Evolutionary conservation across 2,113 vertebrate genomes (phyloP).

Genomic region (Hymenochirus boettgeri): DNA sequence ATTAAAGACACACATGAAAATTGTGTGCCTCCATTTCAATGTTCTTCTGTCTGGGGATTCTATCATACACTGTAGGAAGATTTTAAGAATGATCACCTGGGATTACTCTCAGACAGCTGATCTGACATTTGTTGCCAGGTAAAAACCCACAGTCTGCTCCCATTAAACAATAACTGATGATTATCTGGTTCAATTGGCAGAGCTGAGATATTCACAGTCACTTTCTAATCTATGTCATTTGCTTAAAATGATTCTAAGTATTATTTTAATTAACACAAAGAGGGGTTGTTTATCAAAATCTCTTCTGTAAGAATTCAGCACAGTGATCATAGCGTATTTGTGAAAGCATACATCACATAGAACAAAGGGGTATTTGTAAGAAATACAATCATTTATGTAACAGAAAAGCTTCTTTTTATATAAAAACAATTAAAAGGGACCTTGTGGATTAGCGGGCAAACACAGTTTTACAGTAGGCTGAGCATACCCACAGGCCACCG

Average conservation of each 20-base stretch:
- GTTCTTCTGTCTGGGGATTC: neutral
- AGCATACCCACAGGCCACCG: too few species aligned
- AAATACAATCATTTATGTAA: too few species aligned
- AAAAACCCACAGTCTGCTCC: conserved; percentile 33
- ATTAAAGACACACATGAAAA: neutral
- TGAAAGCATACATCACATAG: conserved; percentile 25
- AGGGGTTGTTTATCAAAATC: conserved; percentile 36
- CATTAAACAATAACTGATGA: conserved; percentile 15
- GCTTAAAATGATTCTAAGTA: conserved; percentile 35
- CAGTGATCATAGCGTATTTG: conserved; percentile 31
- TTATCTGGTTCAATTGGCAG: conserved; percentile 40
- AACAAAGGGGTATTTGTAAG: conserved; percentile 14
- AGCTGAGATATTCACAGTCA: conserved; percentile 27
- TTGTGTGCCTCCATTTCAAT: neutral
- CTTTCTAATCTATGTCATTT: conserved; percentile 39
- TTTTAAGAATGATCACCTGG: conserved; percentile 5
- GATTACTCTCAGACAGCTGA: conserved; percentile 28
- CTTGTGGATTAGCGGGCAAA: too few species aligned
- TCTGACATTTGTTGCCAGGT: conserved; percentile 30
- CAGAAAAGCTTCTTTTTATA: too few species aligned
- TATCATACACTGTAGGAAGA: neutral
- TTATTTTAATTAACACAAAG: conserved; percentile 41
- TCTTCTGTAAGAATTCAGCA: conserved; percentile 14
- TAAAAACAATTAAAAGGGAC: too few species aligned
- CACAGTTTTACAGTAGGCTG: too few species aligned